Evolutionary conservation across 2,888 invertebrate species (phyloP).

Genomic region (Lepidochitona cinerea): DNA sequence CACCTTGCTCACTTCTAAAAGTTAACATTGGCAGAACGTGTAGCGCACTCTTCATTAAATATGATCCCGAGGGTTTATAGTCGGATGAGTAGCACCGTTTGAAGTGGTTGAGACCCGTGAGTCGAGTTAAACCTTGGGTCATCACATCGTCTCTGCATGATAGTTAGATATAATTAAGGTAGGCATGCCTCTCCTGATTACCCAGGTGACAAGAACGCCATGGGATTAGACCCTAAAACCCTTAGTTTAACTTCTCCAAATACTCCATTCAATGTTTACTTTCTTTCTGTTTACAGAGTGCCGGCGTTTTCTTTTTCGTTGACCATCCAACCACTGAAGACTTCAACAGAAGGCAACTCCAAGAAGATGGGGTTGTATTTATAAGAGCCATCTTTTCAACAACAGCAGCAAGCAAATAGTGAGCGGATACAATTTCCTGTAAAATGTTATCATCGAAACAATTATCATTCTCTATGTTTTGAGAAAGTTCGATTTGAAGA

Average conservation of each 20-base stretch:
- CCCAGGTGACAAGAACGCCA: not conserved
- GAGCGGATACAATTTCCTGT: no score
- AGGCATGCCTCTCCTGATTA: not conserved
- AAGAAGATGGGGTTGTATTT: no score
- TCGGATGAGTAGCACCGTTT: not conserved
- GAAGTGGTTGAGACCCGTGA: not conserved
- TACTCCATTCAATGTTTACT: not conserved
- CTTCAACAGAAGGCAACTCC: not conserved
- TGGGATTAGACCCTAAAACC: not conserved
- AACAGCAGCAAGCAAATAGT: no score
- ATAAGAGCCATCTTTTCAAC: no score
- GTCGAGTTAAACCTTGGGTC: not conserved
- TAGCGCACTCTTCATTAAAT: no score
- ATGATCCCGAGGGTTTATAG: not conserved
- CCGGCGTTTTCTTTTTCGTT: conserved; percentile 1
- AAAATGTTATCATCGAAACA: no score
- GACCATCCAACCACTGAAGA: not conserved
- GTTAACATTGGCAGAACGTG: no score
- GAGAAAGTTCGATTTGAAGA: no score
- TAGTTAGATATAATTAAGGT: not conserved
- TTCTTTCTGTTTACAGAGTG: not conserved
- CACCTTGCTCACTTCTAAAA: not conserved
- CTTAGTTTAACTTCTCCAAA: not conserved
- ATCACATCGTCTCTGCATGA: not conserved
- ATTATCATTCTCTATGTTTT: no score